Evolutionary conservation across 2,113 vertebrate species (phyloP), one percentile per base, ranked within the genome.

Genomic region (Myrmecophaga tridactyla): DNA sequence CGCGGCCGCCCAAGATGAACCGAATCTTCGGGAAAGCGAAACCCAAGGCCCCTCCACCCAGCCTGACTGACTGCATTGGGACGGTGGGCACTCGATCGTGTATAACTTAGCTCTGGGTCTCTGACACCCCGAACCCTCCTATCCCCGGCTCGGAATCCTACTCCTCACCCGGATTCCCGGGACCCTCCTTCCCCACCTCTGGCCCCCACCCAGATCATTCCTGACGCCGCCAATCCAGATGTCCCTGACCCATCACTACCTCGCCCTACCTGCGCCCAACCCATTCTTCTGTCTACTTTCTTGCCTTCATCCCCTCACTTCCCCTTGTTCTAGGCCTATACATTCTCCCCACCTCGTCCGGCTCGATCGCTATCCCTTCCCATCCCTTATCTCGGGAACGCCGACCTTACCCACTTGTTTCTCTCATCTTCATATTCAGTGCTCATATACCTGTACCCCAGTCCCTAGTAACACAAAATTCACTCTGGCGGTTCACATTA

Each of bases 31-130:
- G 99, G 7, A 98, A 97, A 87, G 98, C 99, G 25, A 99, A 99
- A 96, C 98, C 99, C 1, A 99, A 99, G 97, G 99, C 77, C 34
- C 99, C 99, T 0, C 98, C 99, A 0, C 99, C 99, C 21, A 99
- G 99, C 97, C 98, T 99, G n/a, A 98, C 99, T 1, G 99, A 99
- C 98, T 99, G 99, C 90, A 99, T 99, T 93, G 99, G 99, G 94
- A 99, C 82, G 94, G 99, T 99, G 97, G 98, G 97, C 96, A 83
- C 69, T 78, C 69, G 76, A 87, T 69, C 17, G 25, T 72, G 4
- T 11, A 15, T 58, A 77, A 65, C 34, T 39, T 60, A 76, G 25
- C 39, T 65, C 56, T 11, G 58, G 72, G 53, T 20, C 51, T 73
- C 53, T 23, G 73, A 85, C 67, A 60, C 4, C n/a, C 51, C 41